phyloP scores from a whole-genome alignment of 1,140 invertebrate species.

The Papilio helenus region DNA sequence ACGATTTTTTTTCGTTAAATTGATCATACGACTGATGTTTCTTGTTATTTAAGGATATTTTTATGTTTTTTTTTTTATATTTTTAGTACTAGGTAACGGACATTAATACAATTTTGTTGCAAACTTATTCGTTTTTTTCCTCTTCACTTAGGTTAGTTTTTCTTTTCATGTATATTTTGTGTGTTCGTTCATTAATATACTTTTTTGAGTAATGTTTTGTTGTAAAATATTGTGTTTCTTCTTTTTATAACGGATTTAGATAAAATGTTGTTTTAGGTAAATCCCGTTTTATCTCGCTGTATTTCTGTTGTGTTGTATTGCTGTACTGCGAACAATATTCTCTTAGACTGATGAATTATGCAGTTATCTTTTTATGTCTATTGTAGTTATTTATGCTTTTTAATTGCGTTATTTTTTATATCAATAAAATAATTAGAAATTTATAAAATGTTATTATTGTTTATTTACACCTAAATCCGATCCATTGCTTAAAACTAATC shows the following conservation, averaged over 20 bases:
- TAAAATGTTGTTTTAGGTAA: not conserved
- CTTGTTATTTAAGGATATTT: too few relatives aligned
- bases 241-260: not conserved
- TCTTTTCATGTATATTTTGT: not conserved
- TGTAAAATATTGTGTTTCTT: slow-evolving; percentile 12
- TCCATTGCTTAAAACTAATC: not conserved
- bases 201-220: not conserved
- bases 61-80: too few relatives aligned
- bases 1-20: too few relatives aligned
- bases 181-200: not conserved
- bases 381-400: not conserved
- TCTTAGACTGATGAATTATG: not conserved
- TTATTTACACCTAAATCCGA: not conserved
- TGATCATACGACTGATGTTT: too few relatives aligned
- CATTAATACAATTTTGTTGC: too few relatives aligned
- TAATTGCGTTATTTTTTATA: too few relatives aligned
- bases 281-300: not conserved
- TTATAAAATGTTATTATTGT: not conserved
- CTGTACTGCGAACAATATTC: not conserved
- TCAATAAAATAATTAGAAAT: too few relatives aligned
- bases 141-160: not conserved
- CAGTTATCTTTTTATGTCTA: not conserved
- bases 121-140: too few relatives aligned
- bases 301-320: too few relatives aligned
- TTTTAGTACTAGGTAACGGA: too few relatives aligned